Conservation (phyloP, 2,113 vertebrate species). For the Pitta sordida region DNA sequence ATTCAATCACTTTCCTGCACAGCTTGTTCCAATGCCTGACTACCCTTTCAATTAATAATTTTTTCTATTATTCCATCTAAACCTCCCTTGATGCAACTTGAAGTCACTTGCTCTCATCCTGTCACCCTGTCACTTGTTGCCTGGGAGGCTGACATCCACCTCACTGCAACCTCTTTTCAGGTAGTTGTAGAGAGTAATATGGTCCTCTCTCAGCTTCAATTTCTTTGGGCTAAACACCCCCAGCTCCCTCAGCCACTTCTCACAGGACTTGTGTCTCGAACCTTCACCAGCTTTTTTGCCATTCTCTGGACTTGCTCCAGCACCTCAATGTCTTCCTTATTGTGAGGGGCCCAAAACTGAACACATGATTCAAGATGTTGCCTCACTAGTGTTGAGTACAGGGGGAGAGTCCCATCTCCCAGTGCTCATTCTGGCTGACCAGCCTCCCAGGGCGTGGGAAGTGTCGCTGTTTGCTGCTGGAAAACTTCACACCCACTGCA, state of each 20-base stretch:
- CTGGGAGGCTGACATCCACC: fast-evolving
- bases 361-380: background rate
- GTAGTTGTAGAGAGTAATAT: background rate
- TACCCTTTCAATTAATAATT: background rate
- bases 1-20: background rate
- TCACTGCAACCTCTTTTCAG: background rate
- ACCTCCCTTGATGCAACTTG: background rate
- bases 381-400: background rate
- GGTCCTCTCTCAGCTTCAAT: background rate
- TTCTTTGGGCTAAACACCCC: background rate
- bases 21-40: background rate
- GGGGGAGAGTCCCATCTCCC: background rate
- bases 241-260: fast-evolving
- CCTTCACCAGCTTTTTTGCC: background rate
- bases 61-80: background rate
- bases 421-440: background rate
- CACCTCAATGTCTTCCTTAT: background rate
- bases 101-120: background rate
- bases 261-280: background rate
- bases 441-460: background rate
- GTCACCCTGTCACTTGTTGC: background rate
- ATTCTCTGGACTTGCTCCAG: background rate
- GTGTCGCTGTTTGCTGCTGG: background rate
- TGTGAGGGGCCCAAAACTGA: background rate
- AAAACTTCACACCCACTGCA: fast-evolving